Evolutionary conservation across 2,888 invertebrate species (phyloP).

Genomic region (Tetragonisca angustula): DNA sequence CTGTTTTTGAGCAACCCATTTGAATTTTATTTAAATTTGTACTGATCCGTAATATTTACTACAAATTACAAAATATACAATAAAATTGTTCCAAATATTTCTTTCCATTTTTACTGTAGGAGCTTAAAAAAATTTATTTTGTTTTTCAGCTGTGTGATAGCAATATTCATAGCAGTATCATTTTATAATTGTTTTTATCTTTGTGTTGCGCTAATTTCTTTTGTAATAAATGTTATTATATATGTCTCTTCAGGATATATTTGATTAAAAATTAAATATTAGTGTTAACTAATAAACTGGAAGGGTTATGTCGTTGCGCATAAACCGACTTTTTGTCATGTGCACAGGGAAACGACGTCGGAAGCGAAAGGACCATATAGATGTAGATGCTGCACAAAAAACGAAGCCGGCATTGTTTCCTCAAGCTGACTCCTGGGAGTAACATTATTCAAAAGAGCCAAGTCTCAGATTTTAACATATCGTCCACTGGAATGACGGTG

Average conservation of each 20-base stretch:
- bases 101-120: neutral
- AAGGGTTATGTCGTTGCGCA: conserved; percentile 68
- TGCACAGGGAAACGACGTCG: conserved; percentile 80
- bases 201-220: neutral
- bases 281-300: conserved; percentile 58
- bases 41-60: neutral
- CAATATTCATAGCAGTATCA: neutral
- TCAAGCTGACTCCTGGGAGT: conserved; percentile 74
- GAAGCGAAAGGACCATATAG: conserved; percentile 72
- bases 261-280: neutral
- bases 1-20: neutral
- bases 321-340: conserved; percentile 75
- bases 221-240: neutral
- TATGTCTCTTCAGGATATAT: neutral
- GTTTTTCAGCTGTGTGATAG: neutral
- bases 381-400: conserved; percentile 44
- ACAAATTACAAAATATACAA: conserved; percentile 17
- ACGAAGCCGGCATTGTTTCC: conserved; percentile 71
- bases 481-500: neutral
- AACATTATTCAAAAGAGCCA: neutral
- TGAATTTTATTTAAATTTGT: conserved; percentile 1
- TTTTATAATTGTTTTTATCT: neutral
- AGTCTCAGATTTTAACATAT: neutral
- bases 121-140: neutral
- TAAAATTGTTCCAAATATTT: neutral